Evolutionary conservation across 2,113 vertebrate species (phyloP), one percentile per base, ranked within the genome.

Genomic region (Alethe castanea): DNA sequence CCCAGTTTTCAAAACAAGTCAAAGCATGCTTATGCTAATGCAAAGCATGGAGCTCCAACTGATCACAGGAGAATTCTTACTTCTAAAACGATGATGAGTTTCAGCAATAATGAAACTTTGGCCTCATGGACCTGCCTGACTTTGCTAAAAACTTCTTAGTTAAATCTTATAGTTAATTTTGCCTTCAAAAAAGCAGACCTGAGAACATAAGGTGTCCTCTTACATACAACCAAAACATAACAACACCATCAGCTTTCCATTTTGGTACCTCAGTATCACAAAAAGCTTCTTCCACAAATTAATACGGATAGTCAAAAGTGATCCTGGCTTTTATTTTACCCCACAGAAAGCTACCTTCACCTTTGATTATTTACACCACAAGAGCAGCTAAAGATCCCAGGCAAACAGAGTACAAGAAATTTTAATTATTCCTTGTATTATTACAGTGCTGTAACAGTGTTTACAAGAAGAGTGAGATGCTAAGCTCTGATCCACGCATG

Each of bases 401-500:
- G 59, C 78, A 95, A 89, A 89, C 0, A 91, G n/a, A 53, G 12
- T 42, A 60, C 11, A 33, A 74, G 73, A 88, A 81, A 44, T 74
- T 67, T 64, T 66, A 70, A 66, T 91, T 42, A 45, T 78, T 88
- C 56, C 54, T 57, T 72, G 19, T 33, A n/a, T 70, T 79, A 91
- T 72, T 44, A 67, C 12, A 61, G 86, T 48, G 36, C 45, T 31
- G 65, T 52, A 65, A 90, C 74, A 80, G 78, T 47, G 62, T 92
- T 95, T 95, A 97, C 14, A 74, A 79, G 64, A 88, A 70, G 28
- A 85, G 70, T 67, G 80, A 81, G 57, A 81, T 50, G 81, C 91
- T 73, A 91, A 95, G 86, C 86, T 89, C 83, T 84, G 73, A 81
- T 76, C 77, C 83, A 91, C 40, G 81, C 95, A 97, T 91, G 91